These are phyloP conservation scores for Athene noctua DNA, from an alignment of 2,113 vertebrate genomes.

Conservation along the genomic window DNA sequence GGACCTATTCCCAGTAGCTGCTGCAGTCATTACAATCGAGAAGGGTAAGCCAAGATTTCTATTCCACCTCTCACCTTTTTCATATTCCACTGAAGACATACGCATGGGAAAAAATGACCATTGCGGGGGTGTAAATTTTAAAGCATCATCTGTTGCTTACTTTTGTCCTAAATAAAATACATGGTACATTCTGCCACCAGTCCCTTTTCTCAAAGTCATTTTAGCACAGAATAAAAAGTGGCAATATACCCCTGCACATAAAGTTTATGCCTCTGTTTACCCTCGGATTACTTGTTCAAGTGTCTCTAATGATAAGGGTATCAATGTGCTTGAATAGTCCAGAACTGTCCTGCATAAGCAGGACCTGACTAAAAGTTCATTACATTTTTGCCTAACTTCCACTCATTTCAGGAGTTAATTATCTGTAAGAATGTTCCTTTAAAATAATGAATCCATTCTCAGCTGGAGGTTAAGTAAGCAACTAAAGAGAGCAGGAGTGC, in stretches of 20 bases:
- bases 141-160: neutral
- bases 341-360: neutral
- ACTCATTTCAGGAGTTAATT: neutral
- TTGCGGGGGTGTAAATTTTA: neutral
- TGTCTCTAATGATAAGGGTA: neutral
- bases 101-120: neutral
- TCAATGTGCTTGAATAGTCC: neutral
- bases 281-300: neutral
- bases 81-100: neutral
- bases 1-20: neutral
- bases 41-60: neutral
- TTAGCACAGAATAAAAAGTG: neutral
- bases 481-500: neutral
- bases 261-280: neutral
- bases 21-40: neutral
- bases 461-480: conserved; percentile 5
- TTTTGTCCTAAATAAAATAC: neutral
- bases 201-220: neutral
- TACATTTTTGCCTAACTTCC: neutral
- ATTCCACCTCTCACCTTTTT: neutral
- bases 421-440: neutral
- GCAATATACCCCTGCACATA: neutral
- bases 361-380: neutral
- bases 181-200: neutral
- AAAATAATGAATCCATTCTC: neutral